Conservation (phyloP, 2,797 vertebrate genomes). For the Urocyon cinereoargenteus region DNA sequence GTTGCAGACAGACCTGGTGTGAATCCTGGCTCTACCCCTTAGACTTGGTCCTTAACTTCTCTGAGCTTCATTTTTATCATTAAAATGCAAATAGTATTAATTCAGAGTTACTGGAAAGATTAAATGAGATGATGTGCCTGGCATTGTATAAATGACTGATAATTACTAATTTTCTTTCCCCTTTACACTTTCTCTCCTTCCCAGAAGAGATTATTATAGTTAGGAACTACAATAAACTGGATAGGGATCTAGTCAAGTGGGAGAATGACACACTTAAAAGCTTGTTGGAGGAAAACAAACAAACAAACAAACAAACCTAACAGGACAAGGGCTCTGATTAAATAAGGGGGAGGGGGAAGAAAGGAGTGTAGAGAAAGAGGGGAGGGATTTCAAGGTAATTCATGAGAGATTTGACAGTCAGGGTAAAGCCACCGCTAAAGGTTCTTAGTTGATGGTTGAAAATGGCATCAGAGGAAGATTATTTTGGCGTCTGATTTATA, state of each 20-base stretch:
- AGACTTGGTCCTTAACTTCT: background rate
- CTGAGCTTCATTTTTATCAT: background rate
- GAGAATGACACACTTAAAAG: background rate
- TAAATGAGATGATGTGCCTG: slow-evolving; percentile 5
- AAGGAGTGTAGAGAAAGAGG: background rate
- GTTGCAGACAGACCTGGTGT: background rate
- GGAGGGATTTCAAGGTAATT: background rate
- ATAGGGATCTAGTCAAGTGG: background rate
- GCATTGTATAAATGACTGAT: background rate
- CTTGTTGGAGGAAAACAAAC: background rate
- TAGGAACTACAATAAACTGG: slow-evolving; percentile 23
- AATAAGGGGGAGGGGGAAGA: background rate
- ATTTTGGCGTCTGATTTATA: background rate
- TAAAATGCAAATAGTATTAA: background rate
- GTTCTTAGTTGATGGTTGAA: background rate
- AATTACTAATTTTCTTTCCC: background rate
- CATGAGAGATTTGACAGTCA: slow-evolving; percentile 39
- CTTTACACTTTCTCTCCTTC: background rate
- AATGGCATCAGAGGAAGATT: slow-evolving; percentile 27
- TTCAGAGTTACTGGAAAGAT: background rate
- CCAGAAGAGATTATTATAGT: slow-evolving; percentile 23
- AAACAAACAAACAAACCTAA: background rate
- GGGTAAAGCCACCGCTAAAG: background rate
- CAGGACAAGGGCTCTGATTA: background rate
- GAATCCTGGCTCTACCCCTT: background rate